phyloP scores from a whole-genome alignment of 2,888 invertebrate species.

The Nudaria mundana region DNA sequence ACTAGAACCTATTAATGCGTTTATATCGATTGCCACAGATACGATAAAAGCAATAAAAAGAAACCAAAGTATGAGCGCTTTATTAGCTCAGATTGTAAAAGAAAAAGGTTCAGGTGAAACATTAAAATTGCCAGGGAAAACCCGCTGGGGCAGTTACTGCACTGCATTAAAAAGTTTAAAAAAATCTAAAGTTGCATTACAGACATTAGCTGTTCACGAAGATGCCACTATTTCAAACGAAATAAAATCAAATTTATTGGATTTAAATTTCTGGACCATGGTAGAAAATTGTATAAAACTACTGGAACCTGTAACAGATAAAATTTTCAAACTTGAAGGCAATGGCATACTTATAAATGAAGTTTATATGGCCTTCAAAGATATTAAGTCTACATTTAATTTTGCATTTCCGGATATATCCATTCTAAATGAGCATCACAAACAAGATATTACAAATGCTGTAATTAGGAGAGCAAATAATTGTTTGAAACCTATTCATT shows the following conservation, averaged over 20 bases:
- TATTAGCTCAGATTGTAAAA: conserved; percentile 19
- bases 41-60: conserved; percentile 13
- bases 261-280: conserved; percentile 21
- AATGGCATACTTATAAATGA: conserved; percentile 11
- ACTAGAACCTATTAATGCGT: conserved; percentile 4
- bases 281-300: conserved; percentile 14
- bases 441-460: conserved; percentile 13
- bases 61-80: conserved; percentile 15
- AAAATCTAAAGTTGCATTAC: conserved; percentile 17
- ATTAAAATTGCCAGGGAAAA: conserved; percentile 18
- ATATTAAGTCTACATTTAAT: conserved; percentile 18
- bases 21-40: conserved; percentile 7
- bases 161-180: conserved; percentile 19
- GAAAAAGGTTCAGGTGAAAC: conserved; percentile 20
- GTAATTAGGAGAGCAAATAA: conserved; percentile 11
- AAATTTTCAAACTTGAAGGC: conserved; percentile 18
- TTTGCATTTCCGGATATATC: conserved; percentile 13
- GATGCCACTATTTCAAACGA: conserved; percentile 11
- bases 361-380: conserved; percentile 16
- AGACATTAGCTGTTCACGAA: conserved; percentile 23
- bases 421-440: conserved; percentile 12
- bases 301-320: conserved; percentile 18
- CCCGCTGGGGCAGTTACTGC: conserved; percentile 17
- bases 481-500: conserved; percentile 16
- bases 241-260: conserved; percentile 18